Percentiles rank a stretch among this genome's conserved stretches.
Evolutionary conservation across 2,797 vertebrate species (phyloP).

Genomic region (Garrulus glandarius): DNA sequence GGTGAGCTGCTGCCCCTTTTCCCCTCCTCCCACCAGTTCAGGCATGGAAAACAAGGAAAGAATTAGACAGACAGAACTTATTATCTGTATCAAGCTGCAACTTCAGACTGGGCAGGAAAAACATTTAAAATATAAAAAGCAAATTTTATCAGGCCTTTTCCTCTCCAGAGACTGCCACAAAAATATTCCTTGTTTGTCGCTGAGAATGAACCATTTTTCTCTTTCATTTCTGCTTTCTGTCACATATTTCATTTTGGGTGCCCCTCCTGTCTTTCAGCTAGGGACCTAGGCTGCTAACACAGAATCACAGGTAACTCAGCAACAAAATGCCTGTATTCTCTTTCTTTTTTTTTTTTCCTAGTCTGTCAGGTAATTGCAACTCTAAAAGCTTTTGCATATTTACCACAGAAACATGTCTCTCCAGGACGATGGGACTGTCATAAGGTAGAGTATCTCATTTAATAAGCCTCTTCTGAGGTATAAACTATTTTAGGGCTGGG

Average conservation of each 20-base stretch:
- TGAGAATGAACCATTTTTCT: slow-evolving; percentile 44
- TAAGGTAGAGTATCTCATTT: slow-evolving; percentile 29
- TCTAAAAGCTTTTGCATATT: slow-evolving; percentile 39
- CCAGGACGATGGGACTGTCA: slow-evolving; percentile 28
- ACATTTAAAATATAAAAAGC: slow-evolving; percentile 37
- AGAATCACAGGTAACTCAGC: slow-evolving; percentile 43
- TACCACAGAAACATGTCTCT: slow-evolving; percentile 18
- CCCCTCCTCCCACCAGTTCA: not conserved
- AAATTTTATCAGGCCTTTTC: slow-evolving; percentile 31
- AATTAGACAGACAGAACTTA: slow-evolving; percentile 28
- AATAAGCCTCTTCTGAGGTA: slow-evolving; percentile 28
- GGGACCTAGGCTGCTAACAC: not conserved
- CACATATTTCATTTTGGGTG: slow-evolving; percentile 56
- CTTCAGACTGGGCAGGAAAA: slow-evolving; percentile 8
- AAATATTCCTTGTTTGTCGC: slow-evolving; percentile 36
- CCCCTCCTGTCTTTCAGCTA: slow-evolving; percentile 30
- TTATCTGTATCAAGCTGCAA: slow-evolving; percentile 10
- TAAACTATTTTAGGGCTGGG: not conserved
- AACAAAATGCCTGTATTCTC: slow-evolving; percentile 46
- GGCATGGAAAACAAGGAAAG: not conserved
- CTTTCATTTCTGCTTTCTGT: slow-evolving; percentile 44
- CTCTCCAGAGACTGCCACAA: slow-evolving; percentile 11
- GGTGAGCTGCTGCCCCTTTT: not conserved
- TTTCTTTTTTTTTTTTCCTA: not conserved
- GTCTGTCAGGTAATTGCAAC: slow-evolving; percentile 15